Percentiles rank a stretch among this genome's conserved stretches.
Evolutionary conservation across 2,113 vertebrate genomes (phyloP).

Genomic region (Trichomycterus rosablanca): DNA sequence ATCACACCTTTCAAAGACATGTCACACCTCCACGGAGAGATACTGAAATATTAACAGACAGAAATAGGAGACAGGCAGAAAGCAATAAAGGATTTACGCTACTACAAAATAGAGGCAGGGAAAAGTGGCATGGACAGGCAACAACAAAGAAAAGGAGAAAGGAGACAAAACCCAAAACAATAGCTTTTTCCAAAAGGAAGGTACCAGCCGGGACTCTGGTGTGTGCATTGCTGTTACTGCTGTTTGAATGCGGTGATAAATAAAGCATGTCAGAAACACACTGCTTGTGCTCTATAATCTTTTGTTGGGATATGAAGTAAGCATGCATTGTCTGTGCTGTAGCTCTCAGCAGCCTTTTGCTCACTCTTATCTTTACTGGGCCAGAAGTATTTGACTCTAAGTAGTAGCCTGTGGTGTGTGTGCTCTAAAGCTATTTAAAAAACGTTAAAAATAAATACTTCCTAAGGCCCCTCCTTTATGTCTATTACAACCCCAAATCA

Average conservation of each 20-base stretch:
- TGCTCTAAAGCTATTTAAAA: background rate
- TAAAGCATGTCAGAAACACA: conserved; percentile 21
- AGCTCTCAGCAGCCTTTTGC: conserved; percentile 29
- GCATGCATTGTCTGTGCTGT: conserved; percentile 8
- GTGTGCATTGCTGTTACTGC: conserved; percentile 1
- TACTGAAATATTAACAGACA: conserved; percentile 19
- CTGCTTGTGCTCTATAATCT: conserved; percentile 6
- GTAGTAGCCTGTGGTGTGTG: background rate
- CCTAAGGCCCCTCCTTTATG: no score
- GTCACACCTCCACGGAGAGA: conserved; percentile 14
- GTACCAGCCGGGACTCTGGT: background rate
- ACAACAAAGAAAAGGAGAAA: conserved; percentile 6
- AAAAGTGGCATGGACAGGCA: conserved; percentile 7
- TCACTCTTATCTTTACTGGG: conserved; percentile 30
- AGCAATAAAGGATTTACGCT: background rate
- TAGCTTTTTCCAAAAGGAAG: conserved; percentile 1
- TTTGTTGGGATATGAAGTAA: conserved; percentile 12
- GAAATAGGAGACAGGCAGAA: conserved; percentile 12
- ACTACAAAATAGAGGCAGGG: background rate
- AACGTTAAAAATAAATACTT: no score
- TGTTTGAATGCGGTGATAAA: conserved; percentile 23
- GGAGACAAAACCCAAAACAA: conserved; percentile 10
- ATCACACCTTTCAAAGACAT: conserved; percentile 23
- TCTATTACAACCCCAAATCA: no score
- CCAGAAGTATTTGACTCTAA: conserved; percentile 21